Percentiles rank a stretch among this genome's conserved stretches.
Conservation (phyloP, 2,888 invertebrate genomes). For the Schrankia costaestrigalis region DNA sequence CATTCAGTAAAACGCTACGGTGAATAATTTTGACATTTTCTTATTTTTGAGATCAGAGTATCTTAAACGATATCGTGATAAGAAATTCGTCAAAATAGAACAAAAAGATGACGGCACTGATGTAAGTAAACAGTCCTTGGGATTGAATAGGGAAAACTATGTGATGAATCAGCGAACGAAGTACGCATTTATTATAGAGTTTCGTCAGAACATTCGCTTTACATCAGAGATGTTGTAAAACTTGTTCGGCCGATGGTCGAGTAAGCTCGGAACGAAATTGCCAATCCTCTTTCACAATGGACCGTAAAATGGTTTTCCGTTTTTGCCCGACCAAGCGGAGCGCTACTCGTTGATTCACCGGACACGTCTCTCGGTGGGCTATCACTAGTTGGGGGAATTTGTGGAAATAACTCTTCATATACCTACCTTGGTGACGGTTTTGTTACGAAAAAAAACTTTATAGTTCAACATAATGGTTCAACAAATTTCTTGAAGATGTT, state of each 20-base stretch:
- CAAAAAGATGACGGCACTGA: no score
- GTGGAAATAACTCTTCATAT: conserved; percentile 67
- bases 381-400: conserved; percentile 68
- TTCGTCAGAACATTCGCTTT: conserved; percentile 55
- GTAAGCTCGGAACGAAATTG: conserved; percentile 77
- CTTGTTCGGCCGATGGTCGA: conserved; percentile 72
- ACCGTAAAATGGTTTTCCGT: conserved; percentile 81
- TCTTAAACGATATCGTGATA: no score
- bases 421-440: conserved; percentile 34
- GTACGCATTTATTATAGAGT: conserved; percentile 53
- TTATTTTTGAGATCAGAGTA: no score
- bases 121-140: not conserved
- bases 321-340: conserved; percentile 76
- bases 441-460: conserved; percentile 15
- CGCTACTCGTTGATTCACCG: conserved; percentile 75
- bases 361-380: conserved; percentile 73
- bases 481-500: no score
- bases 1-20: no score
- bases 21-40: no score
- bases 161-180: conserved; percentile 25
- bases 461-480: no score
- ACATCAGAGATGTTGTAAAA: conserved; percentile 74
- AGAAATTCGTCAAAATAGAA: no score
- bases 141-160: conserved; percentile 15
- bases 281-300: conserved; percentile 80